A percentile compares a stretch with the other conserved stretches of the same genome.
Evolutionary conservation across 2,888 invertebrate genomes (phyloP).

Genomic region (Globia sparganii): DNA sequence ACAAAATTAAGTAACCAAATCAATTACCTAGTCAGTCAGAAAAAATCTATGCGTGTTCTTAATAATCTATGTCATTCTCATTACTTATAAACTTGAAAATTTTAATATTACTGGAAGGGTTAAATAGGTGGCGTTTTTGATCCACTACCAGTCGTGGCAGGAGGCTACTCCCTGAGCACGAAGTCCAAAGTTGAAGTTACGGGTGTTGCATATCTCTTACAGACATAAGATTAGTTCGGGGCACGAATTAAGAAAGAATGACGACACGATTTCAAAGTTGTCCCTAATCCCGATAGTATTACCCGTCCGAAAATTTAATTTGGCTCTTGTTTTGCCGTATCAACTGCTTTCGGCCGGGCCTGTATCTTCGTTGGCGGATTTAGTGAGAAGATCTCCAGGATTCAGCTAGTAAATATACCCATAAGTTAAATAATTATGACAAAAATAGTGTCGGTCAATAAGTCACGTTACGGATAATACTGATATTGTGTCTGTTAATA

Average conservation of each 20-base stretch:
- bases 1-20: not conserved
- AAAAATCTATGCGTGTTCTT: not conserved
- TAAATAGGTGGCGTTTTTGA: not conserved
- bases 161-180: too few species aligned
- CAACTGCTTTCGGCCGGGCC: too few species aligned
- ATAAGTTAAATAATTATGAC: not conserved
- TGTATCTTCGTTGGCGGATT: too few species aligned
- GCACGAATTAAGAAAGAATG: too few species aligned
- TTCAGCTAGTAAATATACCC: not conserved
- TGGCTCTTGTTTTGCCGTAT: too few species aligned
- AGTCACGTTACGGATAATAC: not conserved
- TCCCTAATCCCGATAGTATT: too few species aligned
- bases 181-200: too few species aligned
- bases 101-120: not conserved
- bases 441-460: not conserved
- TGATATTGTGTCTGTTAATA: not conserved
- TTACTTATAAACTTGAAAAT: not conserved
- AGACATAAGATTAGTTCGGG: too few species aligned
- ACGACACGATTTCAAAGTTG: too few species aligned
- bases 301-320: too few species aligned
- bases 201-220: too few species aligned
- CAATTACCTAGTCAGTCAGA: not conserved
- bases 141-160: not conserved
- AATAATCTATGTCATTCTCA: not conserved
- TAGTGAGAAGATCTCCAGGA: not conserved